Conservation (phyloP, 2,113 vertebrate genomes). For the Phylloscopus whistleri region DNA sequence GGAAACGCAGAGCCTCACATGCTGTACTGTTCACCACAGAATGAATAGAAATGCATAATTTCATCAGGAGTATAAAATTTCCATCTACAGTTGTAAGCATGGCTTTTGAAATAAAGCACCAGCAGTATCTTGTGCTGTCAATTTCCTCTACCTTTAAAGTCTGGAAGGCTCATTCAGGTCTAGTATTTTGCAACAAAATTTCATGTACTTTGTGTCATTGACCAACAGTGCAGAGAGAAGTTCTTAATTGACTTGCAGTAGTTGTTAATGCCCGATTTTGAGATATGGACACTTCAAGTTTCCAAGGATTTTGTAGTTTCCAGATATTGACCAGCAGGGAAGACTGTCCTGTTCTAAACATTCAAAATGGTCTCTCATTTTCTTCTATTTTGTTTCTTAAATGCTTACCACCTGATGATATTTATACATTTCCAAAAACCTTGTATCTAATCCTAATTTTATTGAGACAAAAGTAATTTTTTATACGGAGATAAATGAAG, state of each 20-base stretch:
- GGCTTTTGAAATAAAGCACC: not conserved
- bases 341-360: not conserved
- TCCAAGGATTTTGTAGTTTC: not conserved
- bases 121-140: not conserved
- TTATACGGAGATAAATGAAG: not conserved
- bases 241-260: not conserved
- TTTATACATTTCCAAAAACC: not conserved
- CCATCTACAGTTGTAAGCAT: not conserved
- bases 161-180: not conserved
- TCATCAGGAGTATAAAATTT: not conserved
- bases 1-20: not conserved
- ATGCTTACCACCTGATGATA: not conserved
- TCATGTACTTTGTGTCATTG: not conserved
- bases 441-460: not conserved
- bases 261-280: not conserved
- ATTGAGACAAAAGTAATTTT: not conserved
- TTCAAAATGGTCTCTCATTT: not conserved
- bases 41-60: not conserved
- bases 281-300: not conserved
- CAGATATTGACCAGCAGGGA: not conserved
- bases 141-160: not conserved
- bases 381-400: not conserved
- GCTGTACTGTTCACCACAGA: not conserved
- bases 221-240: not conserved
- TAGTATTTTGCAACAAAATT: not conserved